Evolutionary conservation across 2,113 vertebrate genomes (phyloP), one percentile per base, ranked within the genome.

Genomic region (Nanorana parkeri): DNA sequence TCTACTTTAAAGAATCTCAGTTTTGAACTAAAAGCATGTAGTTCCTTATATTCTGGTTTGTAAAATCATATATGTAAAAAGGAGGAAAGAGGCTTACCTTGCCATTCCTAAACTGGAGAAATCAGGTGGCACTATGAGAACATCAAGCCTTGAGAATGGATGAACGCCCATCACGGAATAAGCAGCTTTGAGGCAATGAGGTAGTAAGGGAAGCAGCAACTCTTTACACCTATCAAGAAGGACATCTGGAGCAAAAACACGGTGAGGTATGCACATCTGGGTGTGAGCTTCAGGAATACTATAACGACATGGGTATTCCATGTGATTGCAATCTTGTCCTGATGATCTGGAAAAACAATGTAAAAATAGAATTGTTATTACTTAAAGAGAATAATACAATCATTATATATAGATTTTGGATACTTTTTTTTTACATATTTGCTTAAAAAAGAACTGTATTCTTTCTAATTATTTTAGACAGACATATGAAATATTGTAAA

Each of bases 91-190:
- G 52, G 60, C 81, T 83, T 97, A 99, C 97, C 98, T 99, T 90
- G 98, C 98, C 98, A 99, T 98, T 86, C 97, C 98, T 67, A 98
- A 92, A 85, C 97, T 98, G 84, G 96, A 94, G 87, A 99, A 99
- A 78, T 96, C 97, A 81, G 95, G 89, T 60, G 98, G 97, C 81
- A 98, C 95, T 11, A 99, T 92, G 81, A 99, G 93, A 56, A 99
- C 85, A 85, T 99, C 98, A 79, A 99, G 92, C 66, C 97, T 95
- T 81, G 94, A 89, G 88, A 99, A 99, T 0, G 97, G 98, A 76
- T 99, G 97, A 24, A 95, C 94, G n/a, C 98, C 96, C 77, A 99
- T 87, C 36, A 94, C 77, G 16, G 83, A 26, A 74, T 95, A 88
- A 63, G 98, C 96, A 67, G 96, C 96, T 32, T 92, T 92, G 86